Percentiles rank a stretch among this genome's conserved stretches.
These are phyloP conservation scores for Neoscelio sp. DNA, from an alignment of 2,888 invertebrate species.

Conservation along the genomic window DNA sequence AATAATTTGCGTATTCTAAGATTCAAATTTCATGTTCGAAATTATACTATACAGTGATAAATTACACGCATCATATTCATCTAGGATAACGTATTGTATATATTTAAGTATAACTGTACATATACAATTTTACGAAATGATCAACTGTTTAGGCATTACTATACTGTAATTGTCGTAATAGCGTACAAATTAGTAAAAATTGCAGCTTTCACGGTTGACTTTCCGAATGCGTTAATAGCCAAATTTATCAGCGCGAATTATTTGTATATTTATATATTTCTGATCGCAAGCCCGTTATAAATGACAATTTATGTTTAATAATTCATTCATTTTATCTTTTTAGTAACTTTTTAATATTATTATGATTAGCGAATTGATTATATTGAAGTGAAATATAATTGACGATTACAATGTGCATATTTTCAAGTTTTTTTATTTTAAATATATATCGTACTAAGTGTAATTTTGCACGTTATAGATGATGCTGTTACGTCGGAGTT, in stretches of 20 bases:
- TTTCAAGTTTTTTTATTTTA: too few relatives aligned
- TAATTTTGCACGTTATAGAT: too few relatives aligned
- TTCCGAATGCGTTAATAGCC: slow-evolving; percentile 24
- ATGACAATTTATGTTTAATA: slow-evolving; percentile 5
- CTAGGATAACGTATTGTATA: slow-evolving; percentile 48
- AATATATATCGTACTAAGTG: too few relatives aligned
- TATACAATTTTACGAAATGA: slow-evolving; percentile 38
- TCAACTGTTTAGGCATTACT: slow-evolving; percentile 44
- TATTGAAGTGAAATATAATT: background rate
- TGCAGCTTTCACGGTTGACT: slow-evolving; percentile 18
- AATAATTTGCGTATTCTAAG: slow-evolving; percentile 43
- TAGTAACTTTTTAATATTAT: too few relatives aligned
- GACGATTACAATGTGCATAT: too few relatives aligned
- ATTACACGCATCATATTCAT: slow-evolving; percentile 51
- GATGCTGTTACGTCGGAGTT: too few relatives aligned
- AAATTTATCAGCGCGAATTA: slow-evolving; percentile 36
- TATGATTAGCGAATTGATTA: too few relatives aligned
- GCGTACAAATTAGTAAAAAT: slow-evolving; percentile 29
- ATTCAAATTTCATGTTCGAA: slow-evolving; percentile 48
- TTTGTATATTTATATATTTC: slow-evolving; percentile 37
- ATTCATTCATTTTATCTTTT: background rate
- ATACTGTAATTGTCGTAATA: slow-evolving; percentile 44
- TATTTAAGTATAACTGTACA: slow-evolving; percentile 48
- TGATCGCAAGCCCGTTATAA: slow-evolving; percentile 23
- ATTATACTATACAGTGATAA: slow-evolving; percentile 45